Evolutionary conservation across 1,140 invertebrate genomes (phyloP).

Genomic region (Hyles euphorbiae): DNA sequence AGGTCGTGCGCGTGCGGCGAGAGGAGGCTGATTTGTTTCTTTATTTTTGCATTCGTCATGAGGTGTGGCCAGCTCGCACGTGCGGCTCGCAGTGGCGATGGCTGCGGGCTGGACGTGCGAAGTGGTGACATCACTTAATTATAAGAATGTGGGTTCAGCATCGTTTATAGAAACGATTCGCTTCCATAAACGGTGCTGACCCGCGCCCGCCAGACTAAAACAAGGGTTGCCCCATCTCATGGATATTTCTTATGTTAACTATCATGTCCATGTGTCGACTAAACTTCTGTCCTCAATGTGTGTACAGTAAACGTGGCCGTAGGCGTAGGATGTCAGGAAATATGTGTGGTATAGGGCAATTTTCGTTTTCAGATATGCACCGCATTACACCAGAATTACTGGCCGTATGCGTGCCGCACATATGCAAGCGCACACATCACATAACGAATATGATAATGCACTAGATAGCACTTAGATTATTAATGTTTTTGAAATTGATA

Average conservation of each 20-base stretch:
- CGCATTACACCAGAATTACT: slow-evolving; percentile 75
- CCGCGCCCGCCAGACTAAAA: slow-evolving; percentile 48
- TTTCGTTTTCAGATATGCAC: slow-evolving; percentile 76
- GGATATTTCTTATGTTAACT: slow-evolving; percentile 72
- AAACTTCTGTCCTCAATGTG: slow-evolving; percentile 68
- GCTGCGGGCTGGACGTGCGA: slow-evolving; percentile 11
- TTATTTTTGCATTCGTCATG: slow-evolving; percentile 49
- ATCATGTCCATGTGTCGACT: slow-evolving; percentile 72
- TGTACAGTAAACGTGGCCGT: slow-evolving; percentile 55
- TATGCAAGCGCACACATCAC: slow-evolving; percentile 75
- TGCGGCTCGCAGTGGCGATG: too few relatives aligned
- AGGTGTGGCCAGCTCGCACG: slow-evolving; percentile 34
- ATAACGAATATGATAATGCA: slow-evolving; percentile 69
- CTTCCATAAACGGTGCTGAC: slow-evolving; percentile 34
- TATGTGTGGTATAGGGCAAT: slow-evolving; percentile 75
- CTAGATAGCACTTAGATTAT: slow-evolving; percentile 73
- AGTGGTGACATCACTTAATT: slow-evolving; percentile 35
- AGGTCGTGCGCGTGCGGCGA: slow-evolving; percentile 44
- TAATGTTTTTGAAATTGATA: slow-evolving; percentile 58
- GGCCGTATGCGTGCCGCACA: slow-evolving; percentile 74
- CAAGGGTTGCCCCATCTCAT: slow-evolving; percentile 75
- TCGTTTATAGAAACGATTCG: slow-evolving; percentile 22
- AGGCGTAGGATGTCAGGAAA: slow-evolving; percentile 60
- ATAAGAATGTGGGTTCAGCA: slow-evolving; percentile 41
- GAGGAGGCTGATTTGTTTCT: slow-evolving; percentile 30